These are phyloP conservation scores for Mechanitis mazaeus DNA, from an alignment of 2,888 invertebrate species.

Conservation along the genomic window DNA sequence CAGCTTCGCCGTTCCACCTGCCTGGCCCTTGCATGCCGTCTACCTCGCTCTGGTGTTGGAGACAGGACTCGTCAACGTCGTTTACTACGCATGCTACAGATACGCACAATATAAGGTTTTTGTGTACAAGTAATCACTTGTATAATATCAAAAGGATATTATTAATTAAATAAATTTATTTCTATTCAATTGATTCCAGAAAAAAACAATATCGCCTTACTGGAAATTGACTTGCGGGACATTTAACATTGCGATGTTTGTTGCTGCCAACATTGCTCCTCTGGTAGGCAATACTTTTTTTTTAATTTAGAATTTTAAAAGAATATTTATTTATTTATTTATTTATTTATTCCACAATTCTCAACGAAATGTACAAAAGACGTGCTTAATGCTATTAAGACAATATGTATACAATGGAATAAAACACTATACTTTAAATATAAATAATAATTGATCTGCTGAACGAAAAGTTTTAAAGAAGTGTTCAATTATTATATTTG, in stretches of 20 bases:
- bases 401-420: too few relatives aligned
- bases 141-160: too few relatives aligned
- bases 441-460: too few relatives aligned
- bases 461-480: neutral
- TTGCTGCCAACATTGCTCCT: conserved; percentile 55
- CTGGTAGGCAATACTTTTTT: conserved; percentile 45
- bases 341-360: too few relatives aligned
- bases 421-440: too few relatives aligned
- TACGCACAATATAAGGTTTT: conserved; percentile 57
- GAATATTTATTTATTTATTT: too few relatives aligned
- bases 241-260: conserved; percentile 59
- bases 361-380: too few relatives aligned
- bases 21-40: conserved; percentile 53
- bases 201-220: conserved; percentile 53
- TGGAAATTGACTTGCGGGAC: conserved; percentile 60
- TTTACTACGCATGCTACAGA: conserved; percentile 55
- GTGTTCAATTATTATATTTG: conserved; percentile 9
- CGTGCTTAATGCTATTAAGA: too few relatives aligned
- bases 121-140: neutral
- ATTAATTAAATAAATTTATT: too few relatives aligned
- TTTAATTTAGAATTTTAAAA: neutral
- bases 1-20: conserved; percentile 54
- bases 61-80: conserved; percentile 53
- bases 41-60: conserved; percentile 58
- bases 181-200: conserved; percentile 40